Conservation (phyloP, 1,140 invertebrate genomes). For the Drosophila subpulchrella region DNA sequence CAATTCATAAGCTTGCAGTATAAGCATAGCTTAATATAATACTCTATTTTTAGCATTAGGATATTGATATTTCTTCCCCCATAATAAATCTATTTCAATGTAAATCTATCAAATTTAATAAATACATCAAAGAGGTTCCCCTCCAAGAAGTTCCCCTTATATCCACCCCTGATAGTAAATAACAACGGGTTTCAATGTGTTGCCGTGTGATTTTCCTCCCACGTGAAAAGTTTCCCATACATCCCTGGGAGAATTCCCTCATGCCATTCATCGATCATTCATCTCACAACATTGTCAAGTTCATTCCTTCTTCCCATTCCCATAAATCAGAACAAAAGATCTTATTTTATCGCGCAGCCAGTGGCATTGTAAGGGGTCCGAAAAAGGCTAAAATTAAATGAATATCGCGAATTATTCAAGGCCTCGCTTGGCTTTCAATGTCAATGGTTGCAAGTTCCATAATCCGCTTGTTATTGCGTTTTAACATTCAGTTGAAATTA, state of each 20-base stretch:
- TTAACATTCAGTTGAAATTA: constrained; percentile 11
- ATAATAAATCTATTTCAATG: no score
- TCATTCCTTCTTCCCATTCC: constrained; percentile 21
- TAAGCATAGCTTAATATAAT: no score
- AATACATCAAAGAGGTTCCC: no score
- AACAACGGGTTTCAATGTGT: background rate
- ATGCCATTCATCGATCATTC: constrained; percentile 41
- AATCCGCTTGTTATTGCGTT: constrained; percentile 18
- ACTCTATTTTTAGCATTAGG: no score
- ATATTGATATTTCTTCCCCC: no score
- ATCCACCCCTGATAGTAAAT: no score
- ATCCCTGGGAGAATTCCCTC: background rate
- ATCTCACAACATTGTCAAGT: constrained; percentile 45
- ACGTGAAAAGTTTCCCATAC: constrained; percentile 12
- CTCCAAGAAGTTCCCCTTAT: no score
- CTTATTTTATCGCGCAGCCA: constrained; percentile 3
- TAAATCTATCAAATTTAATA: no score
- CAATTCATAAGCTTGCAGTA: no score
- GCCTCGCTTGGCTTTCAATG: constrained; percentile 41
- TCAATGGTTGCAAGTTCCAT: constrained; percentile 44
- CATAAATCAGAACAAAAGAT: constrained; percentile 43
- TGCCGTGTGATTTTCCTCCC: background rate
- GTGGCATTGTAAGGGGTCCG: background rate
- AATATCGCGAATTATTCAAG: constrained; percentile 52
- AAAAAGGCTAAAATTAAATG: constrained; percentile 62